phyloP scores from a whole-genome alignment of 2,113 vertebrate genomes.

The Bos taurus region DNA sequence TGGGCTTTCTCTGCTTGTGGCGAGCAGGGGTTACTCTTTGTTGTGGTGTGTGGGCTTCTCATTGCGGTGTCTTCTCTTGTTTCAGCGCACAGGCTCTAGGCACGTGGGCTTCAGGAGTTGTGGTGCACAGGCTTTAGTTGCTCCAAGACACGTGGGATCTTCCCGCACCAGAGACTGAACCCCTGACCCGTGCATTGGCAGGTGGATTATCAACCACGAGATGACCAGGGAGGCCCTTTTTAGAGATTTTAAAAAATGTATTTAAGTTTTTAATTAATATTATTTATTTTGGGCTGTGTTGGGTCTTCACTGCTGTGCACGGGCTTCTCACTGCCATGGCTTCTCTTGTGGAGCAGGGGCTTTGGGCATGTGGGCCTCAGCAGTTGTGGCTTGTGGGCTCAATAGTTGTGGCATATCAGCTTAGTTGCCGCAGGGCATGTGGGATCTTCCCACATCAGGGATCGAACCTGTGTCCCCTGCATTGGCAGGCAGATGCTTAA shows the following conservation, averaged over 20 bases:
- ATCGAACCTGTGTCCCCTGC: neutral
- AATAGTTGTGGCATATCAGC: neutral
- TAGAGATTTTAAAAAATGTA: neutral
- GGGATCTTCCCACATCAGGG: neutral
- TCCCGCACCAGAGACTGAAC: neutral
- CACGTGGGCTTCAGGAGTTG: neutral
- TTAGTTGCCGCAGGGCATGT: fast-evolving
- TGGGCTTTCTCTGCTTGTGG: neutral
- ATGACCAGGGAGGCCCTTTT: neutral
- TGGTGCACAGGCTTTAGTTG: neutral
- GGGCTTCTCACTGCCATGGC: neutral
- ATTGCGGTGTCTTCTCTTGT: fast-evolving
- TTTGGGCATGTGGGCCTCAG: neutral
- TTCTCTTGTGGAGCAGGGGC: neutral
- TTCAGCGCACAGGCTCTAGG: neutral
- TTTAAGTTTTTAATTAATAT: neutral
- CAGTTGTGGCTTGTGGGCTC: neutral
- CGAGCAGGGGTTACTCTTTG: neutral
- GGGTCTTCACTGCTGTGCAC: neutral
- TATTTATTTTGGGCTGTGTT: neutral
- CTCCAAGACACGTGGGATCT: neutral
- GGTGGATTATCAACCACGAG: neutral
- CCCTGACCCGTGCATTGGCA: neutral
- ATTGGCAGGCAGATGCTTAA: neutral
- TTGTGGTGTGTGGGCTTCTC: neutral